Conservation (phyloP, 2,888 invertebrate species). For the Drosophila aldrichi region DNA sequence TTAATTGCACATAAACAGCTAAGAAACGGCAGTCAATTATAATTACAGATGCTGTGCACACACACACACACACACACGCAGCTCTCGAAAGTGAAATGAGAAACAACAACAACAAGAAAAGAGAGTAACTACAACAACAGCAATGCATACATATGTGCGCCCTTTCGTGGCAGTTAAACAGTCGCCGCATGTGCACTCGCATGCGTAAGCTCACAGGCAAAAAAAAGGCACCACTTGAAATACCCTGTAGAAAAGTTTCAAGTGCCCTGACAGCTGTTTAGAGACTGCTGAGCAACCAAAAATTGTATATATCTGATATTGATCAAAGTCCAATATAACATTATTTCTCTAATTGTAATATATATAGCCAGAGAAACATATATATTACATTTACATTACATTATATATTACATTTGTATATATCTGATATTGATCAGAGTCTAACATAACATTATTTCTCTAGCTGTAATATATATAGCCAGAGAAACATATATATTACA, state of each 20-base stretch:
- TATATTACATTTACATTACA: too few relatives aligned
- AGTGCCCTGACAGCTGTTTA: background rate
- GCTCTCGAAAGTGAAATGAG: slow-evolving; percentile 53
- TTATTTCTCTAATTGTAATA: too few relatives aligned
- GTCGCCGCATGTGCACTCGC: slow-evolving; percentile 14
- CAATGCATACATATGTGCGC: slow-evolving; percentile 32
- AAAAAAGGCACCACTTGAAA: background rate
- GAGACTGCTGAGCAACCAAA: background rate
- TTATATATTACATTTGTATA: too few relatives aligned
- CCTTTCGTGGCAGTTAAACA: slow-evolving; percentile 27
- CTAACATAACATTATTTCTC: too few relatives aligned
- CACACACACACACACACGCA: background rate
- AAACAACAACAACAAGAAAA: background rate
- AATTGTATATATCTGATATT: background rate
- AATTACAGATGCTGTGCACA: slow-evolving; percentile 49
- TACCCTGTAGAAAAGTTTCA: background rate
- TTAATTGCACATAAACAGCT: slow-evolving; percentile 66
- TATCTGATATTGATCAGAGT: too few relatives aligned
- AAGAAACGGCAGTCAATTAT: slow-evolving; percentile 46
- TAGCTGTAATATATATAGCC: too few relatives aligned
- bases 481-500: too few relatives aligned
- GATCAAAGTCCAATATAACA: too few relatives aligned
- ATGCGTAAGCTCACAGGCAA: background rate
- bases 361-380: too few relatives aligned
- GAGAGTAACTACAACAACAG: slow-evolving; percentile 2